These are phyloP conservation scores for Drosophila pallidifrons DNA, from an alignment of 1,140 invertebrate genomes.

Conservation along the genomic window DNA sequence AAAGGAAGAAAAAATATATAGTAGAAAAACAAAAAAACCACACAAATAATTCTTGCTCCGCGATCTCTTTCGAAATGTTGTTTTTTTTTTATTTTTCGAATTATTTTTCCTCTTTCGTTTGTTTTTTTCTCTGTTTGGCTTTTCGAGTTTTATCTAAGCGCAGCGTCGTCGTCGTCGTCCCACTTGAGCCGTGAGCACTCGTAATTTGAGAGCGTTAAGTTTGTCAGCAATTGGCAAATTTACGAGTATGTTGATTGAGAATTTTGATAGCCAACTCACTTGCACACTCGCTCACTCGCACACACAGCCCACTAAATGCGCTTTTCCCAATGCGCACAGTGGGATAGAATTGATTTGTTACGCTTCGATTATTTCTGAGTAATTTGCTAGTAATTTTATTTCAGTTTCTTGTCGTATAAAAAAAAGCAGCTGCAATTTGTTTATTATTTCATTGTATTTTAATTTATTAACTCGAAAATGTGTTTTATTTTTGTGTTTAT, in stretches of 20 bases:
- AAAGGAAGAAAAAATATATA: constrained; percentile 14
- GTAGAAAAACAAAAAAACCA: constrained; percentile 8
- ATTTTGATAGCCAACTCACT: constrained; percentile 44
- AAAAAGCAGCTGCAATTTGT: too few relatives aligned
- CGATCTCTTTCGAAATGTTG: constrained; percentile 14
- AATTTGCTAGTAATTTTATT: too few relatives aligned
- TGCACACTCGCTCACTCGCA: background rate
- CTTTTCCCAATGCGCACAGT: constrained; percentile 11
- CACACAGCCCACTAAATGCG: constrained; percentile 4
- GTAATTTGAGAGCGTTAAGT: constrained; percentile 51
- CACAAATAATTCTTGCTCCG: constrained; percentile 25
- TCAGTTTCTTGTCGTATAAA: too few relatives aligned
- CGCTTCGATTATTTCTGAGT: too few relatives aligned
- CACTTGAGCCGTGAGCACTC: constrained; percentile 19
- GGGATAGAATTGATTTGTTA: background rate
- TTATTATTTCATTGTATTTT: too few relatives aligned
- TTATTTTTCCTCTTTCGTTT: background rate
- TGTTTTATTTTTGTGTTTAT: too few relatives aligned
- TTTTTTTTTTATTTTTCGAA: background rate
- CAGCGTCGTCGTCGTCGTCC: background rate
- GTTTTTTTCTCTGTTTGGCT: constrained; percentile 1
- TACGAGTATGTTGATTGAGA: constrained; percentile 65
- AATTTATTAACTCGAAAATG: too few relatives aligned
- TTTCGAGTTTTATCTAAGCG: constrained; percentile 29
- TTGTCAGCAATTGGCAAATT: constrained; percentile 70